A percentile compares a stretch with the other conserved stretches of the same genome.
Evolutionary conservation across 2,797 vertebrate genomes (phyloP).

Genomic region (Pseudochromis fuscus): DNA sequence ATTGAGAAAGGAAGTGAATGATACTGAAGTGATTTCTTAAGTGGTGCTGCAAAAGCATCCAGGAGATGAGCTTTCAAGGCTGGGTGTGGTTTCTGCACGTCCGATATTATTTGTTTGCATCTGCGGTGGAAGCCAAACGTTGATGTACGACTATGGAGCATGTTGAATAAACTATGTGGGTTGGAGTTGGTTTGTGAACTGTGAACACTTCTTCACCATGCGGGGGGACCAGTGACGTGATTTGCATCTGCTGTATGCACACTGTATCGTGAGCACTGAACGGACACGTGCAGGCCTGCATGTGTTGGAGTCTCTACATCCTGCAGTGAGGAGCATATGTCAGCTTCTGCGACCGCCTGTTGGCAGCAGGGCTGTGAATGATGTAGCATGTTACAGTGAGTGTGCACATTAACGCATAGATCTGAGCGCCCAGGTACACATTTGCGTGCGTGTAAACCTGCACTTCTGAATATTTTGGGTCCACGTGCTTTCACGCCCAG

Average conservation of each 20-base stretch:
- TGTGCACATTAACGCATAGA: slow-evolving; percentile 16
- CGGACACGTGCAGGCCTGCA: slow-evolving; percentile 31
- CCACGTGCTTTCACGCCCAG: slow-evolving; percentile 4
- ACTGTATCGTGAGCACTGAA: slow-evolving; percentile 24
- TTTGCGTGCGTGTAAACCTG: not conserved
- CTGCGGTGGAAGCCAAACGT: slow-evolving; percentile 5
- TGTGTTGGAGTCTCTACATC: slow-evolving; percentile 58
- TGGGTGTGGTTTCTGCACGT: slow-evolving; percentile 10
- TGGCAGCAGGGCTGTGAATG: slow-evolving; percentile 38
- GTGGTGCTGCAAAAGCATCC: slow-evolving; percentile 7
- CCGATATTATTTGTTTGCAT: slow-evolving; percentile 23
- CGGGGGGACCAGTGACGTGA: slow-evolving; percentile 4
- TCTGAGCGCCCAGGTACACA: not conserved
- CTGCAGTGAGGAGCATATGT: slow-evolving; percentile 79
- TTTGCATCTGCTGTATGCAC: slow-evolving; percentile 23
- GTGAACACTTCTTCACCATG: slow-evolving; percentile 1
- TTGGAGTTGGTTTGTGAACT: not conserved
- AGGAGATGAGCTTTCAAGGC: slow-evolving; percentile 15
- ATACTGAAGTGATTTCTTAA: slow-evolving; percentile 29
- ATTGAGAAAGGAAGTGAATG: slow-evolving; percentile 25
- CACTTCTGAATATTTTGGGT: not conserved
- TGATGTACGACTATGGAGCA: not conserved
- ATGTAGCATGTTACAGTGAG: slow-evolving; percentile 29
- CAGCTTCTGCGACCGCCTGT: slow-evolving; percentile 60
- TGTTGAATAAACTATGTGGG: not conserved